Percentiles rank a stretch among this genome's conserved stretches.
Evolutionary conservation across 2,113 vertebrate species (phyloP).

Genomic region (Promerops cafer): DNA sequence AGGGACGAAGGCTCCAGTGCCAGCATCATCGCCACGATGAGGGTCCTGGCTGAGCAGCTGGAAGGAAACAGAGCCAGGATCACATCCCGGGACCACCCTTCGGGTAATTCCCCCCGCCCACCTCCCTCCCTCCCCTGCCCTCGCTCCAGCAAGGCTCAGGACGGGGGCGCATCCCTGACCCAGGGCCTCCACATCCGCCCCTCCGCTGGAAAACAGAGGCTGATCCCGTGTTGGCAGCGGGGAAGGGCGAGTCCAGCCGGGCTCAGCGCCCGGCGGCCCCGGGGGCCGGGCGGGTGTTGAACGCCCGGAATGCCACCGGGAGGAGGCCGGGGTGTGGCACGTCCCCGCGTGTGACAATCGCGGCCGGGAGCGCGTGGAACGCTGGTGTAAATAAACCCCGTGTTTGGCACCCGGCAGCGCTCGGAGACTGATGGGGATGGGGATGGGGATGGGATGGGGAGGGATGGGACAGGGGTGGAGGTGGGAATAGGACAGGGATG

Average conservation of each 20-base stretch:
- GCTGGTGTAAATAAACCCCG: constrained; percentile 65
- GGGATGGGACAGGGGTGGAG: too few species aligned
- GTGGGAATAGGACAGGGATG: background rate
- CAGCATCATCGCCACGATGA: accelerated
- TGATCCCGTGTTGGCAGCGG: accelerated
- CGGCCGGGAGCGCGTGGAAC: background rate
- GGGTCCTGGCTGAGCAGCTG: accelerated
- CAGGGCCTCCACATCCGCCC: accelerated
- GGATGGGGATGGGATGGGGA: background rate
- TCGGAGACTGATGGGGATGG: background rate
- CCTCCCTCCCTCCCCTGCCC: background rate
- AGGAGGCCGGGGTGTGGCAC: background rate
- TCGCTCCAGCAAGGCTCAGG: background rate
- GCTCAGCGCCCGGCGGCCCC: background rate
- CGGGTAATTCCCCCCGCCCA: background rate
- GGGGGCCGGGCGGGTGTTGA: accelerated
- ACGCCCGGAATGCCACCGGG: accelerated
- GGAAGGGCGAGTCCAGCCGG: background rate
- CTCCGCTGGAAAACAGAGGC: background rate
- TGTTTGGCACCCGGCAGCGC: constrained; percentile 43
- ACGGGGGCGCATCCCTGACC: background rate
- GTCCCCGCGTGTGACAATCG: background rate
- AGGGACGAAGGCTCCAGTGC: background rate
- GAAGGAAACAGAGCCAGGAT: background rate
- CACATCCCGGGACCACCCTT: background rate